Conservation (phyloP, 2,888 invertebrate genomes). For the Elysia crispata region DNA sequence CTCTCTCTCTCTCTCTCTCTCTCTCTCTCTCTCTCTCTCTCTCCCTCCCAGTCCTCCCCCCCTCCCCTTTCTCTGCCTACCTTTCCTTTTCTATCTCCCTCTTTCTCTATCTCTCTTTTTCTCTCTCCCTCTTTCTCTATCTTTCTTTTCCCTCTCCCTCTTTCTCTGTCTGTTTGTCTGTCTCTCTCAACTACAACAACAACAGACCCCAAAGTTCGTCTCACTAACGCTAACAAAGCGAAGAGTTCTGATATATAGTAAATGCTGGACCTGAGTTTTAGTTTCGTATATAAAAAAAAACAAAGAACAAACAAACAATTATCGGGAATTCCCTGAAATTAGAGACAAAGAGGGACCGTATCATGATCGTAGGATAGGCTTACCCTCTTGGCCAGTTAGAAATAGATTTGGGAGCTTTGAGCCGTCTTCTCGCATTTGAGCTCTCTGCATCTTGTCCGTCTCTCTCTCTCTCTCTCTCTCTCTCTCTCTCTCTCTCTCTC, state of each 20-base stretch:
- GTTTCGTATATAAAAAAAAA: too few relatives aligned
- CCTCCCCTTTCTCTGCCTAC: not conserved
- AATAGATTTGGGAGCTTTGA: too few relatives aligned
- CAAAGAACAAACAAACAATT: too few relatives aligned
- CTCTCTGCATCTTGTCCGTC: not conserved
- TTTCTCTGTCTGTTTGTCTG: not conserved
- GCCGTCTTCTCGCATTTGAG: not conserved
- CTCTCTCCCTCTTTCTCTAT: conserved; percentile 1
- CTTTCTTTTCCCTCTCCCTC: not conserved
- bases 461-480: conserved; percentile 6
- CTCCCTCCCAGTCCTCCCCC: not conserved
- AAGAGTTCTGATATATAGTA: too few relatives aligned
- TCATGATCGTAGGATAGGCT: too few relatives aligned
- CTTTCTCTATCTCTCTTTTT: not conserved
- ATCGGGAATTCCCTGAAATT: too few relatives aligned
- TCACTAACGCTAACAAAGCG: not conserved
- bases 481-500: conserved; percentile 12
- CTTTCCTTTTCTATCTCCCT: too few relatives aligned
- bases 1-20: not conserved
- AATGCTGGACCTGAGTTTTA: too few relatives aligned
- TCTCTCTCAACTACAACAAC: not conserved
- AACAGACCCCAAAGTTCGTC: too few relatives aligned
- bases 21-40: conserved; percentile 2
- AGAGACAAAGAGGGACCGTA: too few relatives aligned
- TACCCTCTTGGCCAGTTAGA: too few relatives aligned